Conservation (phyloP, 2,888 invertebrate genomes). For the Polyommatus icarus region DNA sequence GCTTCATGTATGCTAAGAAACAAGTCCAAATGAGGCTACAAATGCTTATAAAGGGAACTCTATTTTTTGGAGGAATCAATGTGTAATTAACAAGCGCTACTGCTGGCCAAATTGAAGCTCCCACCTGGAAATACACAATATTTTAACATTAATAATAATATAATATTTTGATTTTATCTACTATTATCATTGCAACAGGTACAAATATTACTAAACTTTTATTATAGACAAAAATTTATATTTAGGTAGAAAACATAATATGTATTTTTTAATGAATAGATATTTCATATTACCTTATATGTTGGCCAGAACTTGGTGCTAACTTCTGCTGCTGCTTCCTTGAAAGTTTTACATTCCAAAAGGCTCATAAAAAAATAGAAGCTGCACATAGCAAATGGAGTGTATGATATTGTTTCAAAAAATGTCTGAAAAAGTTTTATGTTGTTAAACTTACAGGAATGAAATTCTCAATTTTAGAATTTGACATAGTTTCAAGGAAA, state of each 20-base stretch:
- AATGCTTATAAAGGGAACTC: constrained; percentile 87
- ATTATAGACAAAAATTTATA: background rate
- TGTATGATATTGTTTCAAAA: constrained; percentile 87
- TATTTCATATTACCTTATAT: constrained; percentile 82
- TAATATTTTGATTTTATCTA: background rate
- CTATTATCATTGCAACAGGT: background rate
- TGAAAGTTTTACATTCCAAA: constrained; percentile 84
- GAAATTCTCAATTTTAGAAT: background rate
- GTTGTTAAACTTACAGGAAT: background rate
- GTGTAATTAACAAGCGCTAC: constrained; percentile 88
- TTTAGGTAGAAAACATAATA: background rate
- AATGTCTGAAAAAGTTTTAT: constrained; percentile 76
- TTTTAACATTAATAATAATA: background rate
- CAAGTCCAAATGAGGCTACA: constrained; percentile 90
- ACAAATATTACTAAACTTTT: background rate
- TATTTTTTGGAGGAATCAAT: constrained; percentile 85
- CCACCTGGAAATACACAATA: constrained; percentile 78
- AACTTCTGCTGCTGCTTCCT: constrained; percentile 84
- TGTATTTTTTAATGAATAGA: background rate
- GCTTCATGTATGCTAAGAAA: constrained; percentile 90
- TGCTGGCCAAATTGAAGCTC: constrained; percentile 86
- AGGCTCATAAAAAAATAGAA: constrained; percentile 89
- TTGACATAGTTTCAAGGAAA: constrained; percentile 4
- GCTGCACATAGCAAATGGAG: constrained; percentile 87
- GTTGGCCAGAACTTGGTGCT: constrained; percentile 87